These are phyloP conservation scores for Ashinkailepas kermadecensis DNA, from an alignment of 2,888 invertebrate species.

Conservation along the genomic window DNA sequence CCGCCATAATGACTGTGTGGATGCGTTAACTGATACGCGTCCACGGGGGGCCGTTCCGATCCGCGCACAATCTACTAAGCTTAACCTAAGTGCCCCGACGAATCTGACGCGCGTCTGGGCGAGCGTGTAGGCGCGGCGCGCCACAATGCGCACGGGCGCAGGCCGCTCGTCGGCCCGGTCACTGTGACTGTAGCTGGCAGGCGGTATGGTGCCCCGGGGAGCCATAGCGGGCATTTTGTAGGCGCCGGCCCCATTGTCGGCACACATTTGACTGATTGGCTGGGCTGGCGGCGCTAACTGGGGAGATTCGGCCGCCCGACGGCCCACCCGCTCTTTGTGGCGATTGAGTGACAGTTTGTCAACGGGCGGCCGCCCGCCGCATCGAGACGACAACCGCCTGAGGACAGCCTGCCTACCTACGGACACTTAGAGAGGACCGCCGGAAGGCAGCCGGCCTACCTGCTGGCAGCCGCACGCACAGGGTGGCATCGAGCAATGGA, in stretches of 20 bases:
- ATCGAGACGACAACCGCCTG: no score
- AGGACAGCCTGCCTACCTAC: no score
- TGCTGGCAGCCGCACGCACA: no score
- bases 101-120: not conserved
- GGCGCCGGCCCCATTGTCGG: not conserved
- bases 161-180: slow-evolving; percentile 7
- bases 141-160: slow-evolving; percentile 6
- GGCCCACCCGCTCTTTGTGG: not conserved
- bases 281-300: not conserved
- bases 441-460: no score
- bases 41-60: not conserved
- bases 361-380: no score
- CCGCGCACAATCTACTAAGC: slow-evolving; percentile 4
- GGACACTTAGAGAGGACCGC: no score
- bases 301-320: not conserved
- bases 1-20: not conserved
- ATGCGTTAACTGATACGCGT: not conserved
- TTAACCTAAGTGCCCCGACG: slow-evolving; percentile 8
- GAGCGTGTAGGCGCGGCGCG: slow-evolving; percentile 13
- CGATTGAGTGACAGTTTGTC: not conserved
- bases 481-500: no score
- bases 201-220: not conserved
- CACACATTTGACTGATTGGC: slow-evolving; percentile 21
- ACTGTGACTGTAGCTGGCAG: slow-evolving; percentile 4
- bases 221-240: slow-evolving; percentile 14